Evolutionary conservation across 1,140 invertebrate genomes (phyloP), one percentile per base, ranked within the genome.

Genomic region (Chironomus striatipennis): DNA sequence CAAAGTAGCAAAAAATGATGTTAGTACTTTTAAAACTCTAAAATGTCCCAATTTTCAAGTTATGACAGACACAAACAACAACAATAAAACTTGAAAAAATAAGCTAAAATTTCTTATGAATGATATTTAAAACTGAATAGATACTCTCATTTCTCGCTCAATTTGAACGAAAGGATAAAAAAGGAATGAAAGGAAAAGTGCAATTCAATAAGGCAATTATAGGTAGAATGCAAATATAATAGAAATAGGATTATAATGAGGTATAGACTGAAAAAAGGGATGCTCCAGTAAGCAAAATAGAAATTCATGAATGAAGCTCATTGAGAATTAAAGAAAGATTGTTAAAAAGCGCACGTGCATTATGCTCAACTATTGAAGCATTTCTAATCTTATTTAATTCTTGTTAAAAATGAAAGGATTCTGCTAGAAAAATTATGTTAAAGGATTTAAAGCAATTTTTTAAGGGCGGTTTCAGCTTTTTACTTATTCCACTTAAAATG

Each of bases 181-280:
- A 18, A 21, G 9, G 10, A 9, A 18, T 70, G 65, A 18, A 70
- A 20, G 18, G 7, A 21, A 20, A 21, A 9, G 9, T 70, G 65
- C 65, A 70, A 70, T 70, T 70, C 65, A 70, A 70, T 70, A 70
- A 70, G 65, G 65, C 65, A 70, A 70, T 70, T 70, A 70, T 70
- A 17, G 10, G 65, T 70, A 57, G n/a, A 57, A 57, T 57, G 47
- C 47, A 57, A 57, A 57, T 70, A 21, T 18, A 70, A 10, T 1
- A 70, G 18, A 18, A 70, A 18, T 70, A 21, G 65, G 65, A 70
- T 70, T 70, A 70, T 9, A 70, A 57, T 12, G 47, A 57, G 47
- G 24, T 34, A 34, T 34, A 34, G 24, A 34, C 24, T n/a, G 47
- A 18, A 20, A 67, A 70, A 70, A 70, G 65, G 65, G 20, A 20